Evolutionary conservation across 2,888 invertebrate species (phyloP).

Genomic region (Leptothorax acervorum): DNA sequence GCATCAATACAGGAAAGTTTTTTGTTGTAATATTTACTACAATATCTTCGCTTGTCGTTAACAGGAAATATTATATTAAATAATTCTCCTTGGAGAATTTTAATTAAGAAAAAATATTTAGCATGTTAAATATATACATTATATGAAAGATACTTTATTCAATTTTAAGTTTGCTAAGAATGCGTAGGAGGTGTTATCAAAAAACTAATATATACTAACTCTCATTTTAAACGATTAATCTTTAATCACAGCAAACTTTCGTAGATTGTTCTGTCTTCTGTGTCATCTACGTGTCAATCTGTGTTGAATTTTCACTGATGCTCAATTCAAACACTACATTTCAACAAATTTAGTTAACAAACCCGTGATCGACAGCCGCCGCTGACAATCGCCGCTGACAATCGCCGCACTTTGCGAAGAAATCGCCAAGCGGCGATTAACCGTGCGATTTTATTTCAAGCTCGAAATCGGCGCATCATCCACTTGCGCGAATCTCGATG

Average conservation of each 20-base stretch:
- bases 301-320: constrained; percentile 7
- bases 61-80: neutral
- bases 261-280: neutral
- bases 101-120: neutral
- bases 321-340: constrained; percentile 22
- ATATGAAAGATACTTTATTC: neutral
- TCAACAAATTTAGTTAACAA: constrained; percentile 39
- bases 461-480: constrained; percentile 28
- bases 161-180: neutral
- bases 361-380: neutral
- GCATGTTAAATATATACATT: neutral
- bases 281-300: neutral
- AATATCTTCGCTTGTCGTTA: neutral
- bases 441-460: constrained; percentile 28
- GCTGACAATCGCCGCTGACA: neutral
- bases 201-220: neutral
- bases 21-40: neutral
- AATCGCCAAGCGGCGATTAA: constrained; percentile 15
- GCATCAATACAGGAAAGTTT: neutral
- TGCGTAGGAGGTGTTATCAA: neutral
- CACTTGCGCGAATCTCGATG: constrained; percentile 55
- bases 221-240: constrained; percentile 13
- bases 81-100: neutral
- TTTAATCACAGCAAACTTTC: neutral
- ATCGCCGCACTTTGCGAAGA: neutral